Evolutionary conservation across 2,113 vertebrate species (phyloP).

Genomic region (Hassar affinis): DNA sequence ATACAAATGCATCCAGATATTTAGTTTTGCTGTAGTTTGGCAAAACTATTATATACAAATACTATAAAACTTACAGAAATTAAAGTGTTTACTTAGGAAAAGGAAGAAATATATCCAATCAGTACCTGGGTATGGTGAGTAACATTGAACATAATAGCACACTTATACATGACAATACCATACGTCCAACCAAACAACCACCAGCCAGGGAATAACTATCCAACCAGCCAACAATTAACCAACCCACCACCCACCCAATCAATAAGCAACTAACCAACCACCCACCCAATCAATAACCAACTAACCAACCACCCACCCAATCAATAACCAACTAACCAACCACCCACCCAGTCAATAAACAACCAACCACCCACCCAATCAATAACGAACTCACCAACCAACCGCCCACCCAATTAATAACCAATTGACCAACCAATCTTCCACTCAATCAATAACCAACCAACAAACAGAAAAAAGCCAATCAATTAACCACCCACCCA

Average conservation of each 20-base stretch:
- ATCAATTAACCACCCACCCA: too few species aligned
- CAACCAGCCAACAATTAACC: not conserved
- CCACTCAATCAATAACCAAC: not conserved
- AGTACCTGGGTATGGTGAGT: not conserved
- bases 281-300: not conserved
- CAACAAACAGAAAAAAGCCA: not conserved
- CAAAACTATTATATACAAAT: not conserved
- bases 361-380: not conserved
- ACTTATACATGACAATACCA: not conserved
- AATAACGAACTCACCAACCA: not conserved
- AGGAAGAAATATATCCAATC: not conserved
- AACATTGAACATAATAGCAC: not conserved
- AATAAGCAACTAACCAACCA: not conserved
- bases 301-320: not conserved
- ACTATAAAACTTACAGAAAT: not conserved
- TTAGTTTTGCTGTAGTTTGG: not conserved
- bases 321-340: not conserved
- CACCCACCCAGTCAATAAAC: not conserved
- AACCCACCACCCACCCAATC: not conserved
- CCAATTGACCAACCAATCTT: not conserved
- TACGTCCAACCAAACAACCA: not conserved
- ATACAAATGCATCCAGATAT: not conserved
- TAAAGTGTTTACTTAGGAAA: not conserved
- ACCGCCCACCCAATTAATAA: not conserved
- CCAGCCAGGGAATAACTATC: not conserved